Evolutionary conservation across 2,113 vertebrate species (phyloP).

Genomic region (Delphinapterus leucas): DNA sequence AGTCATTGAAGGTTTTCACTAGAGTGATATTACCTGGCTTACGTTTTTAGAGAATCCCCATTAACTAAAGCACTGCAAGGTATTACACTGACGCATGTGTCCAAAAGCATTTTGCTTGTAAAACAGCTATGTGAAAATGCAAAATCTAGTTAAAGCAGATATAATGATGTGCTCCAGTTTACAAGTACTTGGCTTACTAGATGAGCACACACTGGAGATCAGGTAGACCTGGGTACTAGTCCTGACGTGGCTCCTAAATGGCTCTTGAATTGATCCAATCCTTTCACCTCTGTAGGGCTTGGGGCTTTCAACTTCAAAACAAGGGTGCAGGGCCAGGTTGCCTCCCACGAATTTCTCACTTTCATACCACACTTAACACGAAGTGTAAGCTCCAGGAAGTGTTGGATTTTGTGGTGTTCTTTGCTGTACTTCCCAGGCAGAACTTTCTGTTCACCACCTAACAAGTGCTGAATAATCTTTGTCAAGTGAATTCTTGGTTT

Average conservation of each 20-base stretch:
- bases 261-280: background rate
- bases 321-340: background rate
- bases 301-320: background rate
- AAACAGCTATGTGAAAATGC: background rate
- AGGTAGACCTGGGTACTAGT: background rate
- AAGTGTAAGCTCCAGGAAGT: background rate
- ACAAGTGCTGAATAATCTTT: background rate
- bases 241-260: background rate
- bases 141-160: background rate
- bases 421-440: background rate
- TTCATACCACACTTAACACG: background rate
- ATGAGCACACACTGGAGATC: background rate
- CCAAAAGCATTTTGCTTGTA: background rate
- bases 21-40: background rate
- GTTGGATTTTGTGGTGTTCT: background rate
- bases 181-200: background rate
- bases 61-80: background rate
- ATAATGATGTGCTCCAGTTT: background rate
- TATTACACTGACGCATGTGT: background rate
- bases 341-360: background rate
- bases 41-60: background rate
- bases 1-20: background rate
- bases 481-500: background rate
- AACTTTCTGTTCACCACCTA: background rate
- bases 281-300: background rate